Conservation (phyloP, 2,888 invertebrate genomes). For the Timandra comae region DNA sequence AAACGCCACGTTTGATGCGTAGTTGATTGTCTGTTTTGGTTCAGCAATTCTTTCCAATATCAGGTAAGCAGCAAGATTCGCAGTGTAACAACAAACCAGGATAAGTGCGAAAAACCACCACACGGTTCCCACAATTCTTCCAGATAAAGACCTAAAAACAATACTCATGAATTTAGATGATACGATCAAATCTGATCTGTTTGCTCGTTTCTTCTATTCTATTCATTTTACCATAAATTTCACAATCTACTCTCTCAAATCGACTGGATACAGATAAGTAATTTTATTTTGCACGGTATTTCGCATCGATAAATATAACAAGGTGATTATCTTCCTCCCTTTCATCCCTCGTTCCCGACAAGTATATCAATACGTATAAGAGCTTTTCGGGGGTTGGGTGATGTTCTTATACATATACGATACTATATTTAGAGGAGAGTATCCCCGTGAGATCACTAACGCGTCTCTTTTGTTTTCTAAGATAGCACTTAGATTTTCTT, state of each 20-base stretch:
- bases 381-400: too few relatives aligned
- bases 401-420: too few relatives aligned
- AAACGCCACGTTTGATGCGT: constrained; percentile 93
- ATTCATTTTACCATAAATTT: too few relatives aligned
- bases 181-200: neutral
- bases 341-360: constrained; percentile 1
- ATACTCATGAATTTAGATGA: too few relatives aligned
- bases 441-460: too few relatives aligned
- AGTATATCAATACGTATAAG: too few relatives aligned
- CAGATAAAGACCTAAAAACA: constrained; percentile 84
- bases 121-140: constrained; percentile 96
- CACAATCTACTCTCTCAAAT: constrained; percentile 14
- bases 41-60: constrained; percentile 97
- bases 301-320: constrained; percentile 30
- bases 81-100: constrained; percentile 98
- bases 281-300: constrained; percentile 28
- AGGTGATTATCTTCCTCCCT: constrained; percentile 32
- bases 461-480: too few relatives aligned
- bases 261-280: constrained; percentile 23
- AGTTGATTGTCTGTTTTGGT: constrained; percentile 85
- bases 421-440: too few relatives aligned
- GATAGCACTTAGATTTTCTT: too few relatives aligned
- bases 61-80: constrained; percentile 97
- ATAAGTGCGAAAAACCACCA: constrained; percentile 99
- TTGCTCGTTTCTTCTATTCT: too few relatives aligned